A percentile compares a stretch with the other conserved stretches of the same genome.
Evolutionary conservation across 2,797 vertebrate species (phyloP).

Genomic region (Setipinna tenuifilis): DNA sequence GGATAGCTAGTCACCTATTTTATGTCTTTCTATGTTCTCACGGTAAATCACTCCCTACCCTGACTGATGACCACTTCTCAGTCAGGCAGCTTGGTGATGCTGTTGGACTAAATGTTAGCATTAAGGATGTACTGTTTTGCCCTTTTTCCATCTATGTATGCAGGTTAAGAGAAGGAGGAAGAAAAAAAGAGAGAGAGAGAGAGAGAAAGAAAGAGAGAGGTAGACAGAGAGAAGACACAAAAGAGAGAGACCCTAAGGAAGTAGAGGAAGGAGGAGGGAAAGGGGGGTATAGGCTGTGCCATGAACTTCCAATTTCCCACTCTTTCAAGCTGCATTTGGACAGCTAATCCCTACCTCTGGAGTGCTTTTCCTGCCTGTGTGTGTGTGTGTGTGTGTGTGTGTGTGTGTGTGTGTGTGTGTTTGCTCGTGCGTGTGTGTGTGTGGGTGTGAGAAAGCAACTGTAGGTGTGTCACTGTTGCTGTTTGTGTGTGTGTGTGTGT

Average conservation of each 20-base stretch:
- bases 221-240: too few relatives aligned
- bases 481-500: constrained; percentile 14
- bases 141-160: constrained; percentile 42
- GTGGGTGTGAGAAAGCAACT: not conserved
- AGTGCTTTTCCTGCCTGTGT: constrained; percentile 47
- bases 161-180: constrained; percentile 45
- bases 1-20: too few relatives aligned
- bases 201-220: not conserved
- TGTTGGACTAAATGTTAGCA: not conserved
- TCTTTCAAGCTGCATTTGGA: constrained; percentile 67
- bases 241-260: too few relatives aligned
- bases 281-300: constrained; percentile 36
- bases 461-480: not conserved
- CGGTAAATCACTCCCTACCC: not conserved
- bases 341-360: constrained; percentile 60
- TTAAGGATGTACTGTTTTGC: constrained; percentile 44
- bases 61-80: not conserved
- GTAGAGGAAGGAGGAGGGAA: not conserved
- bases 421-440: not conserved
- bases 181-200: not conserved
- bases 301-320: constrained; percentile 64
- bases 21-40: not conserved
- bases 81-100: not conserved
- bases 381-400: constrained; percentile 13
- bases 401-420: not conserved